Base-by-base conservation (phyloP, 2,797 vertebrate species). In the Psittacula derbiana region DNA sequence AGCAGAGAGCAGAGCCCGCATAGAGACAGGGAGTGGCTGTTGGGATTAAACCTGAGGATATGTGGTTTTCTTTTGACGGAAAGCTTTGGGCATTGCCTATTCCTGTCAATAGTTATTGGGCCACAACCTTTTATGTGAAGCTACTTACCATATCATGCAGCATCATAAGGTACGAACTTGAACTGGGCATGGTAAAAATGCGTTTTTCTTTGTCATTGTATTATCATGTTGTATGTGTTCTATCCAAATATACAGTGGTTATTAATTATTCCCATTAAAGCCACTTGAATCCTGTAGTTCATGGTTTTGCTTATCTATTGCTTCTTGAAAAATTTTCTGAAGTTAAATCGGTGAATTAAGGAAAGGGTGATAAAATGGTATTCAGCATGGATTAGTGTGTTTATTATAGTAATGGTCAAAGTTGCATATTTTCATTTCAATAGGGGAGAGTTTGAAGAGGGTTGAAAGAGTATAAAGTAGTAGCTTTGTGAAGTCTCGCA, bases 111-210 rank as follows among this genome's bases (percentile, higher is more conserved):
- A 24, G 36, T 9, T 79, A 43, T 6, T 17, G 44, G 65, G 20
- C 38, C 55, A 10, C 60, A 53, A 0, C 10, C 6, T 47, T 40
- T 81, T 60, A 18, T 0, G 3, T 3, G 12, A 84, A 94, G 46
- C 11, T 10, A 4, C 40, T 62, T 60, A 8, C 44, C 0, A 0
- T 79, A 4, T 62, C 31, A 8, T 23, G 31, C 27, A 58, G 2
- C 3, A 0, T 62, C 36, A 5, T 20, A 52, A 86, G 50, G 67
- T 52, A 40, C 4, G 30, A 33, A 31, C 66, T 81, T 66, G 49
- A 71, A 27, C 28, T 8, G 40, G n/a, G 18, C 17, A 8, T 12
- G 8, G 10, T 53, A 38, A 81, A 88, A 81, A 58, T 10, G 11
- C 2, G 4, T 28, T 92, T 88, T 65, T 38, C 23, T 92, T 84